These are phyloP conservation scores for Agapornis roseicollis DNA, from an alignment of 2,113 vertebrate genomes.

Conservation along the genomic window DNA sequence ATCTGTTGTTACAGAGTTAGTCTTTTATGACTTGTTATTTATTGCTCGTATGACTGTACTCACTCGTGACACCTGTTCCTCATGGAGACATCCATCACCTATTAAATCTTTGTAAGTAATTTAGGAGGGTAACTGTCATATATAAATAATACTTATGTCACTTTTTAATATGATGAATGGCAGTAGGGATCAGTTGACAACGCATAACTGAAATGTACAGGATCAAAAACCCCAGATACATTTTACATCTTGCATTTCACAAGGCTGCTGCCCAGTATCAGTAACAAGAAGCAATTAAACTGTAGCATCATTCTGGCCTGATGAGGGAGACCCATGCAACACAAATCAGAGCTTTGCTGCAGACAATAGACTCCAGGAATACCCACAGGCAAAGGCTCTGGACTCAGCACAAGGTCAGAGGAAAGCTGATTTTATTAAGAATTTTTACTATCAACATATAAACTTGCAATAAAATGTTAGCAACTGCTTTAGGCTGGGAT, in stretches of 20 bases:
- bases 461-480: conserved; percentile 9
- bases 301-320: not conserved
- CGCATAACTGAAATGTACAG: not conserved
- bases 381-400: not conserved
- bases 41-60: not conserved
- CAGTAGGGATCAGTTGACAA: not conserved
- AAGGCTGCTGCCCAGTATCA: not conserved
- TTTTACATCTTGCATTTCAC: not conserved
- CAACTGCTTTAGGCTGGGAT: conserved; percentile 5
- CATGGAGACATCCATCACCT: conserved; percentile 11
- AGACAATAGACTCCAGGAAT: not conserved
- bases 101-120: conserved; percentile 8
- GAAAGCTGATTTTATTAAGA: conserved; percentile 11
- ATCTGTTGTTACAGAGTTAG: conserved; percentile 15
- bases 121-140: not conserved
- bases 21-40: conserved; percentile 39
- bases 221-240: not conserved
- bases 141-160: not conserved
- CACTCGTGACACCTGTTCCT: conserved; percentile 28
- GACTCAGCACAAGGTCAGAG: not conserved
- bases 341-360: not conserved
- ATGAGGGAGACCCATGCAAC: rapidly evolving
- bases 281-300: not conserved
- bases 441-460: not conserved
- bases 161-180: not conserved